Evolutionary conservation across 2,113 vertebrate species (phyloP).

Genomic region (Illadopsis cleaveri): DNA sequence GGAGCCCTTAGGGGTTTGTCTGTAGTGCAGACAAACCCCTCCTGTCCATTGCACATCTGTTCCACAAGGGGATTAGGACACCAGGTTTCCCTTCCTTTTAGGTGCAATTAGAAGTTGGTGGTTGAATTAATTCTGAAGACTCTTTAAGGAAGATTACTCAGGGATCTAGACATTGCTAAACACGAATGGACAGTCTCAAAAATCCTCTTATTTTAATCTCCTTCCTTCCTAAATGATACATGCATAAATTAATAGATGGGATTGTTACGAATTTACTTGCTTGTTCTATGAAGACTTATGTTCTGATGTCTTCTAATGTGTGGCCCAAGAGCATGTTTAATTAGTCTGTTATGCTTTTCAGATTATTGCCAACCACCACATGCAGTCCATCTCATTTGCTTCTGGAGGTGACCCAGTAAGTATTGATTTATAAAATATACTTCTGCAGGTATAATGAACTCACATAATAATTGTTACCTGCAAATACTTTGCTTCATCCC

Average conservation of each 20-base stretch:
- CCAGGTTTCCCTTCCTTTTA: not conserved
- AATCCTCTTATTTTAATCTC: not conserved
- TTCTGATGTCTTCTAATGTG: not conserved
- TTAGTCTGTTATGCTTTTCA: slow-evolving; percentile 68
- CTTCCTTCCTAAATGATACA: not conserved
- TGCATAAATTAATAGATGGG: not conserved
- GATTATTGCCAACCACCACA: slow-evolving; percentile 91
- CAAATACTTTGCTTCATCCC: not conserved
- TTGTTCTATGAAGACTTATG: not conserved
- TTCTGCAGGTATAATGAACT: slow-evolving; percentile 19
- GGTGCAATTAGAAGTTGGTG: not conserved
- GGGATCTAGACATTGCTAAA: not conserved
- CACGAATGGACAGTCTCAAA: not conserved
- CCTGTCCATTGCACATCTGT: not conserved
- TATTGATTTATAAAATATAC: slow-evolving; percentile 46
- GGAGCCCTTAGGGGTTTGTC: not conserved
- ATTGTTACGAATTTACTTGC: not conserved
- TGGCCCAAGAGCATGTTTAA: slow-evolving; percentile 10
- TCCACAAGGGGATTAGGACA: not conserved
- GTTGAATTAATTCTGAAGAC: not conserved
- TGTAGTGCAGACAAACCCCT: not conserved
- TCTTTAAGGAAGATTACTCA: not conserved
- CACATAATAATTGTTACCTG: not conserved
- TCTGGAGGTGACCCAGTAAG: slow-evolving; percentile 94
- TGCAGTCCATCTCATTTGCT: slow-evolving; percentile 94